A percentile compares a stretch with the other conserved stretches of the same genome.
Conservation (phyloP, 2,888 invertebrate species). For the Drosophila ezoana region DNA sequence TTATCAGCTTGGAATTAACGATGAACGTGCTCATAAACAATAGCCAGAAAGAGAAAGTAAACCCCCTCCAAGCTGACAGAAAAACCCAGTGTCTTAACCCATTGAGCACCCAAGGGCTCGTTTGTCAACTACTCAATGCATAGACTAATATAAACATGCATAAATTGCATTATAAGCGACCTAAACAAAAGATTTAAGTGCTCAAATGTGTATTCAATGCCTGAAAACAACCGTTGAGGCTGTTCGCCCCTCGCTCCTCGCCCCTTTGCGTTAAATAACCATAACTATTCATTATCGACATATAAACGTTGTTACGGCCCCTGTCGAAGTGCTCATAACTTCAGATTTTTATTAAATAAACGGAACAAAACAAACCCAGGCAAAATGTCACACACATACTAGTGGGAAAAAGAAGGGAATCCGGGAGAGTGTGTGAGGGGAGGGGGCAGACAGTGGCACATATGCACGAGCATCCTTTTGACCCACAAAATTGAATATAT, state of each 20-base stretch:
- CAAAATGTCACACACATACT: constrained; percentile 58
- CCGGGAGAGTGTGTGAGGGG: constrained; percentile 9
- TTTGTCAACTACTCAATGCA: constrained; percentile 25
- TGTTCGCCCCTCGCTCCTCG: constrained; percentile 43
- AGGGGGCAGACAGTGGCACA: constrained; percentile 21
- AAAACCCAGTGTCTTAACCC: constrained; percentile 42
- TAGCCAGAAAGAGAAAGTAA: constrained; percentile 26
- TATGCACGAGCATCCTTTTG: constrained; percentile 68
- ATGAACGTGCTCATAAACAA: constrained; percentile 14
- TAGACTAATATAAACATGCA: constrained; percentile 66
- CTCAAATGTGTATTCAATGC: constrained; percentile 32
- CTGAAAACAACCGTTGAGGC: constrained; percentile 25
- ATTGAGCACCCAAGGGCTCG: constrained; percentile 43
- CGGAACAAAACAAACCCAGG: constrained; percentile 58
- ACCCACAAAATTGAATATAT: constrained; percentile 71
- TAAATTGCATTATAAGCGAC: constrained; percentile 77
- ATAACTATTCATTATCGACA: constrained; percentile 81
- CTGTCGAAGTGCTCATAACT: constrained; percentile 72
- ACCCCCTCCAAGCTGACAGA: constrained; percentile 16
- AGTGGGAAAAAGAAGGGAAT: not conserved
- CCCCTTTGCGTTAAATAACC: constrained; percentile 64
- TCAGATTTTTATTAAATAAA: constrained; percentile 79
- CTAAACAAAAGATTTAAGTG: constrained; percentile 69
- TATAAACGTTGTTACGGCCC: constrained; percentile 60
- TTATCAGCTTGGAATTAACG: constrained; percentile 46